Conservation (phyloP, 2,888 invertebrate species). For the Lypha dubia region DNA sequence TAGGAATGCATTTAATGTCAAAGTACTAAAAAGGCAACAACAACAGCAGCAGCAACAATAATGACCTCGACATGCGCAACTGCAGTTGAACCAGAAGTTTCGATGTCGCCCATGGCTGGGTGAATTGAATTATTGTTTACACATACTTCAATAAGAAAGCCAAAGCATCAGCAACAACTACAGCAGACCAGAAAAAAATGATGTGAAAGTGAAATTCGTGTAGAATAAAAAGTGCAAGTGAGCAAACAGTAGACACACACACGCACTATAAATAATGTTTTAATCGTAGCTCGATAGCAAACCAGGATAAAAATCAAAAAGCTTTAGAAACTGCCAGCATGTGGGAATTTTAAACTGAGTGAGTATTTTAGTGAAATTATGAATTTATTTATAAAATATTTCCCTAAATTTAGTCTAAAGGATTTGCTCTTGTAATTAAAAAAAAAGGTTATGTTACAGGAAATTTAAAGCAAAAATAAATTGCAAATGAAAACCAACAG, state of each 20-base stretch:
- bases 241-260: background rate
- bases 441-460: background rate
- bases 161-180: background rate
- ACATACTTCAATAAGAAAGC: too few species aligned
- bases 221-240: conserved; percentile 51
- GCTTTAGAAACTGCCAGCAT: background rate
- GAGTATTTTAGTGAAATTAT: conserved; percentile 6
- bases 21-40: conserved; percentile 31
- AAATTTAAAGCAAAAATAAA: background rate
- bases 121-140: background rate
- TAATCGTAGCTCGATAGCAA: background rate
- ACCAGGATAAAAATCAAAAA: background rate
- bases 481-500: too few species aligned
- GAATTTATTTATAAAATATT: conserved; percentile 25
- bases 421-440: background rate
- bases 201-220: conserved; percentile 57
- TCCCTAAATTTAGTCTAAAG: conserved; percentile 4
- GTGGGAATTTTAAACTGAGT: background rate
- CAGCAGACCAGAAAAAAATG: conserved; percentile 11
- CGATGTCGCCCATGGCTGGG: conserved; percentile 39
- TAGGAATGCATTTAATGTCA: conserved; percentile 68
- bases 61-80: conserved; percentile 80
- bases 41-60: conserved; percentile 44
- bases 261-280: too few species aligned
- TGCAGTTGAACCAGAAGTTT: conserved; percentile 83